Percentiles rank a stretch among this genome's conserved stretches.
Evolutionary conservation across 2,797 vertebrate genomes (phyloP).

Genomic region (Phrynocephalus guinanensis): DNA sequence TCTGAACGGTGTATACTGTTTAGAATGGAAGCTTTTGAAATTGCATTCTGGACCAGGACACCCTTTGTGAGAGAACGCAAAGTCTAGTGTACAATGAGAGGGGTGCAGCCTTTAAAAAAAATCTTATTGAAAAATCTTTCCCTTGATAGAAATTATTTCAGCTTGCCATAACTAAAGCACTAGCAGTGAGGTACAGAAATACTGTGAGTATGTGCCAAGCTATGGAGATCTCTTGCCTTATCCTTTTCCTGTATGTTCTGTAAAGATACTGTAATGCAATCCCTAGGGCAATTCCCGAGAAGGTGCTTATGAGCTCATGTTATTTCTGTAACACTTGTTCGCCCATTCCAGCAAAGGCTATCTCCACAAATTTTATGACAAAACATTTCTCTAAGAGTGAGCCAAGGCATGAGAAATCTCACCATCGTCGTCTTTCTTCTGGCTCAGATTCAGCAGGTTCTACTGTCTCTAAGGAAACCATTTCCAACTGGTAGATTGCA

Average conservation of each 20-base stretch:
- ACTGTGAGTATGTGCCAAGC: not conserved
- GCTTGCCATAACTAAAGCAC: not conserved
- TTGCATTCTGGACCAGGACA: not conserved
- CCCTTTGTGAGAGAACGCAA: not conserved
- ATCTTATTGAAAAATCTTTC: not conserved
- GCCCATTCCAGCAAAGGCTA: constrained; percentile 17
- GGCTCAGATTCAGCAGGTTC: constrained; percentile 34
- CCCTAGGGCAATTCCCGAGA: not conserved
- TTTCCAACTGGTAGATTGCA: constrained; percentile 30
- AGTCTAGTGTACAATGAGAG: not conserved
- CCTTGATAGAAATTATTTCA: not conserved
- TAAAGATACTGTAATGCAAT: constrained; percentile 5
- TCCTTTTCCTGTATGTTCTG: not conserved
- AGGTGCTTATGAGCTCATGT: constrained; percentile 3
- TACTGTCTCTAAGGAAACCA: constrained; percentile 44
- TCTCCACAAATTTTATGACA: constrained; percentile 31
- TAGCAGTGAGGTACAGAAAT: not conserved
- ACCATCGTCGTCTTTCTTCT: constrained; percentile 16
- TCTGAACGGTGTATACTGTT: not conserved
- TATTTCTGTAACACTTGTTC: constrained; percentile 26
- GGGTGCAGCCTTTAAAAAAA: not conserved
- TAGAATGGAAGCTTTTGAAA: not conserved
- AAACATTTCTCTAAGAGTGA: constrained; percentile 31
- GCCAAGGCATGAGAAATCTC: constrained; percentile 34
- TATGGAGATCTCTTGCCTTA: not conserved